Evolutionary conservation across 2,888 invertebrate species (phyloP), one percentile per base, ranked within the genome.

Genomic region (Mactromeris polynyma): DNA sequence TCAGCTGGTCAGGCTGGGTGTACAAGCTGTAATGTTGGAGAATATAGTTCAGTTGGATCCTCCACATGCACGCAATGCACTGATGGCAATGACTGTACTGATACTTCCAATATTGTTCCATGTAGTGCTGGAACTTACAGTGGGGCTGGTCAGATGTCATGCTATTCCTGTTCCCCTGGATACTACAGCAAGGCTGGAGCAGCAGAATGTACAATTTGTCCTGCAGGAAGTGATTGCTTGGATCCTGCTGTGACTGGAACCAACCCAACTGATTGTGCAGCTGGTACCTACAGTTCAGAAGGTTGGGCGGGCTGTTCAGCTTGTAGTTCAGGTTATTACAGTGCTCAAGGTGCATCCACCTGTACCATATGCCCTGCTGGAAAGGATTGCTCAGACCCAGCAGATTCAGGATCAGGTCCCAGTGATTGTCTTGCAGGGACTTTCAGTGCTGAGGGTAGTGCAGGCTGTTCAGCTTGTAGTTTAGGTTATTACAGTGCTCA

Each of bases 311-410:
- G 64, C 0, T 89, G 83, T 64, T 42, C 83, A 9, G 84, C 86
- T 38, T 96, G 96, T 91, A 51, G 38, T 14, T 19, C 90, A 36
- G 94, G 95, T 2, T 86, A 88, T n/a, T 95, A 94, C 90, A 94
- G 93, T 79, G 26, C 51, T 4, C 85, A 81, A 9, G 85, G 81
- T 26, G 77, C 88, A 21, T 42, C 80, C 0, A 79, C 86, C 0
- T 94, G 94, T 69, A 87, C 85, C 1, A 21, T 38, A 19, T 95
- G 95, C 80, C 81, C 87, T 19, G 90, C 91, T 4, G 95, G 93
- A 2, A 83, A 83, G 26, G 64, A 91, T 80, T 93, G 93, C 77
- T 69, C 85, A 17, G 93, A 94, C 80, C 93, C 95, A 38, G 88
- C 88, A n/a, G 73, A 88, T 21, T 78, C 69, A 21, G 31, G 79